Base-by-base conservation (phyloP, 2,113 vertebrate species). In the Mirza zaza region DNA sequence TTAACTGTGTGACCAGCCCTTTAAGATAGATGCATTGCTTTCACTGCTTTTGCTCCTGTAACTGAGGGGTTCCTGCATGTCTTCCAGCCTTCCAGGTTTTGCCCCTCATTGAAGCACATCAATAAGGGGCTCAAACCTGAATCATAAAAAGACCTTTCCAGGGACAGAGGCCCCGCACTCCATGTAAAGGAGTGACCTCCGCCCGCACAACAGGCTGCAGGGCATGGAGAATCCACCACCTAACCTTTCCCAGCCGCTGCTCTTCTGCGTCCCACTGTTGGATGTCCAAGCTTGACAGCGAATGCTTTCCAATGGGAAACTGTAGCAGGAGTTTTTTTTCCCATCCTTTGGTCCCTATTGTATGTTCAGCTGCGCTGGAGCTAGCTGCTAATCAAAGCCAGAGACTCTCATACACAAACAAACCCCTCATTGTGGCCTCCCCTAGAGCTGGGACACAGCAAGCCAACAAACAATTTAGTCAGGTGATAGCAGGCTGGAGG, bases 331-430 rank as follows among this genome's bases (percentile, higher is more conserved):
- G 67, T 97, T 85, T 97, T 97, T 45, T 45, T n/a, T 20, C 48
- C 92, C 86, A 91, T 84, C 90, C 93, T 88, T 97, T 29, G 3
- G 29, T 97, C 92, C 94, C 96, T 93, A 95, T 93, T 96, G 96
- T 98, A 1, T 98, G 98, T 68, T 98, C 98, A 98, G 98, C 97
- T 98, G 98, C 95, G 96, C 83, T 91, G 96, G 95, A 93, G 48
- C 96, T 97, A 96, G 96, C 91, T 98, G 98, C 98, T 98, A 98
- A 99, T 98, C 98, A 98, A 98, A 98, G 98, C 93, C 97, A 98
- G 89, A 90, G 90, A 96, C 96, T 98, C 98, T 98, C 97, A 55
- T 42, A 67, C 32, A 39, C 98, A 98, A 98, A 98, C 98, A 98
- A 98, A 98, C 97, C 97, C 73, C 27, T 96, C 95, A 96, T 97